Evolutionary conservation across 2,797 vertebrate species (phyloP), one percentile per base, ranked within the genome.

Genomic region (Acrossocheilus fasciatus): DNA sequence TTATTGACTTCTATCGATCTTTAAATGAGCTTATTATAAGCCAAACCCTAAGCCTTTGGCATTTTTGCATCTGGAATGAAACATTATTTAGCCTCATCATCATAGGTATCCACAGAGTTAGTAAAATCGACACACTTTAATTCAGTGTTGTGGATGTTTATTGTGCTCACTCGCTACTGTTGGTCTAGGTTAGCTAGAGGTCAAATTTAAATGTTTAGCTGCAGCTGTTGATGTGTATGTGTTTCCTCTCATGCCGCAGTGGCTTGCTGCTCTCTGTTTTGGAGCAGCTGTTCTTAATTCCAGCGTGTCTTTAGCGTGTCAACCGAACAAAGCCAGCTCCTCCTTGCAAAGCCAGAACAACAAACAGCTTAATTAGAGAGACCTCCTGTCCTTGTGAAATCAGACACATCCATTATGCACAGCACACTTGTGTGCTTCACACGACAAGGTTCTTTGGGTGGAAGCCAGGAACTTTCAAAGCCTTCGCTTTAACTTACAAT

Each of bases 281-380:
- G 43, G n/a, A 79, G 64, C 75, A 72, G 75, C 64, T 57, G 50
- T 79, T 85, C 6, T 50, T 78, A 66, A 68, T 78, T 85, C 45
- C 34, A 43, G n/a, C 1, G 18, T 66, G 72, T 75, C 26, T 75
- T 64, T 75, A 83, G 14, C 9, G 36, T 78, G 74, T 79, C 64
- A 70, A 50, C 18, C 2, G 36, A 54, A 76, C 59, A 84, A 36
- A 73, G n/a, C 54, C 17, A 7, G 30, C 30, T 4, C 59, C 82
- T 75, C 73, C 82, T 84, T 4, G 26, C 43, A 50, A 75, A 84
- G n/a, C 23, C 57, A 66, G 23, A 72, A 72, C 41, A 85, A 78
- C 78, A 87, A 89, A 89, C 82, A 82, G 54, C 83, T 78, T 85
- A 82, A 85, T 89, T 79, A 78, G 64, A 78, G 64, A 87, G 78